Evolutionary conservation across 2,888 invertebrate genomes (phyloP).

Genomic region (Ligdia adustata): DNA sequence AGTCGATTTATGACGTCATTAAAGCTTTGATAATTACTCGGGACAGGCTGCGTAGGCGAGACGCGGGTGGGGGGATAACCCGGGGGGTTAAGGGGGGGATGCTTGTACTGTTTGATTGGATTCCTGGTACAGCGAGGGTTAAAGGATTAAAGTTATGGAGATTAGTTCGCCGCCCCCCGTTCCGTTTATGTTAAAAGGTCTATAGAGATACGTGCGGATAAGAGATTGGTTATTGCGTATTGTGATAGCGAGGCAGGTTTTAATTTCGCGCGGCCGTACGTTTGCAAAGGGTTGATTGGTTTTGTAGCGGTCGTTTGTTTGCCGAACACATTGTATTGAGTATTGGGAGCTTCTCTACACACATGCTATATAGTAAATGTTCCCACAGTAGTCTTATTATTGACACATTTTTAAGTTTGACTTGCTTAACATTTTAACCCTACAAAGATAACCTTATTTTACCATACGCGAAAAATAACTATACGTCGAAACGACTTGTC

Average conservation of each 20-base stretch:
- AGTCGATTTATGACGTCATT: conserved; percentile 85
- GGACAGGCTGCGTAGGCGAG: conserved; percentile 83
- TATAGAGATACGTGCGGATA: conserved; percentile 80
- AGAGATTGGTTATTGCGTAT: conserved; percentile 83
- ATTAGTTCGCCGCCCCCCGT: conserved; percentile 82
- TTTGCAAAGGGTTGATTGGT: conserved; percentile 58
- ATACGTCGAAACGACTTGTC: too few relatives aligned
- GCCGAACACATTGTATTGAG: conserved; percentile 7
- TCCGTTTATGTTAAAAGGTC: conserved; percentile 81
- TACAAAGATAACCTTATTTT: too few relatives aligned
- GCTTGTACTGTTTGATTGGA: conserved; percentile 84
- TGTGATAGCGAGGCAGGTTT: conserved; percentile 71
- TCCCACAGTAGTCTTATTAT: too few relatives aligned
- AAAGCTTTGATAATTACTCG: conserved; percentile 85
- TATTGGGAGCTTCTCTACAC: too few relatives aligned
- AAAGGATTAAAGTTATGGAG: conserved; percentile 84
- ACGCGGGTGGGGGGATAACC: conserved; percentile 53
- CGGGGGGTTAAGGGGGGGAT: conserved; percentile 54
- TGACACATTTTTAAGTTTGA: too few relatives aligned
- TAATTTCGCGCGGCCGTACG: conserved; percentile 61
- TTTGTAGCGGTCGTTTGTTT: conserved; percentile 47
- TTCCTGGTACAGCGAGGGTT: conserved; percentile 82
- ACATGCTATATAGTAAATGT: too few relatives aligned
- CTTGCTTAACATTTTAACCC: too few relatives aligned
- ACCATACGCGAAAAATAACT: too few relatives aligned